Evolutionary conservation across 2,113 vertebrate genomes (phyloP).

Genomic region (Zeus faber): DNA sequence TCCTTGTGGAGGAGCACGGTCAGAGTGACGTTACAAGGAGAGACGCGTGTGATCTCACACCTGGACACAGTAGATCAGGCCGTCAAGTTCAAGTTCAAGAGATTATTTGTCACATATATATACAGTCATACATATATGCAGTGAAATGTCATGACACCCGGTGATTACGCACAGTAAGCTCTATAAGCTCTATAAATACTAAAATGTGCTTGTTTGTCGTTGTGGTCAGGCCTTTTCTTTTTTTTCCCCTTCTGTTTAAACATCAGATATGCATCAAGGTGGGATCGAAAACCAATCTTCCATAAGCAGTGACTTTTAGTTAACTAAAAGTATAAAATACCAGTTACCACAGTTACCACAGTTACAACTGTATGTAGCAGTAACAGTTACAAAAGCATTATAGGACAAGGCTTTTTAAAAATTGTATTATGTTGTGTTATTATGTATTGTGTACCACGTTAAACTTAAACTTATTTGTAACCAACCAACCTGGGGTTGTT

Average conservation of each 20-base stretch:
- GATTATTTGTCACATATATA: no score
- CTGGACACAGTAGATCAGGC: background rate
- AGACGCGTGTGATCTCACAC: background rate
- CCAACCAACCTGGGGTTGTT: background rate
- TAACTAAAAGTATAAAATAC: background rate
- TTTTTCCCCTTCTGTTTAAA: no score
- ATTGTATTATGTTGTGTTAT: no score
- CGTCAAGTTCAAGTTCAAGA: no score
- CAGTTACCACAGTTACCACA: background rate
- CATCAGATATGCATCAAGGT: no score
- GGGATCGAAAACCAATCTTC: no score
- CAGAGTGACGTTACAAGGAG: background rate
- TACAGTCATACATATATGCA: no score
- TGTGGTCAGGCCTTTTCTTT: no score
- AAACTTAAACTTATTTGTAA: background rate
- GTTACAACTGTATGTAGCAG: background rate
- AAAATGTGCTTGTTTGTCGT: background rate
- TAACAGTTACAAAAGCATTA: no score
- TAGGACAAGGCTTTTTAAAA: no score
- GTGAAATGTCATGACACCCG: background rate
- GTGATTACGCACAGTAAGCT: background rate
- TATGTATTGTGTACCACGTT: background rate
- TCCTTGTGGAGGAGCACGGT: background rate
- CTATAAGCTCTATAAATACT: background rate
- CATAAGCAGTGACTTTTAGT: background rate